Base-by-base conservation (phyloP, 1,140 invertebrate species). In the Cyclina sinensis region DNA sequence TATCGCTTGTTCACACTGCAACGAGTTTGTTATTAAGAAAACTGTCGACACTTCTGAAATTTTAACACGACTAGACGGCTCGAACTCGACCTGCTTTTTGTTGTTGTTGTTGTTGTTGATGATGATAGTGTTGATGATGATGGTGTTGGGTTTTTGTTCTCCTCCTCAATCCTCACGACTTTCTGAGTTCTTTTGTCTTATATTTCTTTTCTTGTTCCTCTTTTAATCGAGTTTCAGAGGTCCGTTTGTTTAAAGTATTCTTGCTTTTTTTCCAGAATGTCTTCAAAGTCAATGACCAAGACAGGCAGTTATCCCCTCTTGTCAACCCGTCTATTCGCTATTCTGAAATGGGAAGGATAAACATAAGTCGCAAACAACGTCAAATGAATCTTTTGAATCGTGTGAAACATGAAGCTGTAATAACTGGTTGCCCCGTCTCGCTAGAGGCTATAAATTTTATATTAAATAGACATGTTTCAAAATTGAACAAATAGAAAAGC, bases 391-490 rank as follows among this genome's bases (percentile, higher is more conserved):
- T 70, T 70, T 37, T 37, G 3, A 37, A 70, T 37, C 1, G 5
- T 5, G 18, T 35, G 74, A 30, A 57, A 78, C 21, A 32, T 4
- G 74, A 78, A 32, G 54, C 74, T 14, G 9, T 78, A 78, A 78
- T 16, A 9, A 78, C 48, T n/a, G 5, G 30, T 46, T 7, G 27
- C 46, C 74, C 74, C 32, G 74, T 37, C 24, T 54, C 1, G 74
- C 5, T 32, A 24, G 37, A 9, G 48, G 74, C 46, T 32, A 48
- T 78, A 78, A 78, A 78, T 48, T 35, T 18, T 30, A 16, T 48
- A 78, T 51, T 78, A 78, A 78, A 78, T 32, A 51, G 46, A 48
- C 74, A 78, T 78, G 48, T 78, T 57, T 78, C 24, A 35, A 78
- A 35, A 54, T 32, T 32, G 48, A 39, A 78, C 74, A 78, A 78